Conservation (phyloP, 2,888 invertebrate genomes). For the Hemithea aestivaria region DNA sequence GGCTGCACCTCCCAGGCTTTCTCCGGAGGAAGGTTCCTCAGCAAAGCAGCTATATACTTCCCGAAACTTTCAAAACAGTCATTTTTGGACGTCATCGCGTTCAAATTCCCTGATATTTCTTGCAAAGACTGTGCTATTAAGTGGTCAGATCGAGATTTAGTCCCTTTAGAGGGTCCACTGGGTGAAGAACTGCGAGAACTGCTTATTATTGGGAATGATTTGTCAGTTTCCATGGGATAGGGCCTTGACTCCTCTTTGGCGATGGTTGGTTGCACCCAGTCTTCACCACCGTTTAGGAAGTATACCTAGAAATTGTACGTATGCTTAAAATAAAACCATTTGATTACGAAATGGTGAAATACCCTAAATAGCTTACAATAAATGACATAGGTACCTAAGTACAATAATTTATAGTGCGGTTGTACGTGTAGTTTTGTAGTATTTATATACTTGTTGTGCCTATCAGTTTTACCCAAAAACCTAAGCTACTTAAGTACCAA, state of each 20-base stretch:
- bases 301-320: too few species aligned
- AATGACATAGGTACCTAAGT: too few species aligned
- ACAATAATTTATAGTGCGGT: too few species aligned
- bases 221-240: conserved; percentile 2
- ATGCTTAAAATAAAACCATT: too few species aligned
- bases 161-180: background rate
- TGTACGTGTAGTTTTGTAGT: too few species aligned
- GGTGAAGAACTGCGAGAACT: background rate
- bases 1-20: conserved; percentile 43
- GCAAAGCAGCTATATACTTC: conserved; percentile 42
- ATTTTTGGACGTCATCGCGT: conserved; percentile 7
- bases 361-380: too few species aligned
- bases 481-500: too few species aligned
- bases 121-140: conserved; percentile 2
- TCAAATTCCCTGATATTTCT: conserved; percentile 5
- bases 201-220: background rate
- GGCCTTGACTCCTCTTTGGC: too few species aligned
- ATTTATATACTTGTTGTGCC: too few species aligned
- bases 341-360: too few species aligned
- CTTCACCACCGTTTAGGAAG: conserved; percentile 7
- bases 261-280: conserved; percentile 12
- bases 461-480: too few species aligned
- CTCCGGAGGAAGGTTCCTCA: conserved; percentile 36
- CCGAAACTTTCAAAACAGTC: conserved; percentile 44
- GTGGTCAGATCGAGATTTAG: background rate